These are phyloP conservation scores for Alauda arvensis DNA, from an alignment of 2,797 vertebrate species.

Conservation along the genomic window DNA sequence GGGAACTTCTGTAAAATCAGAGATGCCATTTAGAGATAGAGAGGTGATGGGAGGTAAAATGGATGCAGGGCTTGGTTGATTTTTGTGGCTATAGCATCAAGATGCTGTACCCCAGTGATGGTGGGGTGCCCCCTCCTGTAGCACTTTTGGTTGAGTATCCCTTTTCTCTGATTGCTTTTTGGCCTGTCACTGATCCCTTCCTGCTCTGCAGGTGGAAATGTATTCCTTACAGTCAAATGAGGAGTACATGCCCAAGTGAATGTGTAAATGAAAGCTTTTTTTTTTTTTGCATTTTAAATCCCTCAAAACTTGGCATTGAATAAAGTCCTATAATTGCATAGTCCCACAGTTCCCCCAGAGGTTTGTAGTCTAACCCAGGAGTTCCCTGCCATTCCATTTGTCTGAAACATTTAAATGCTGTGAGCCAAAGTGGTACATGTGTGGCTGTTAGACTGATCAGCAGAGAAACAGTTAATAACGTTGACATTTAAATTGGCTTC, in stretches of 20 bases:
- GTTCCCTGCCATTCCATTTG: neutral
- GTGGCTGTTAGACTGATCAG: neutral
- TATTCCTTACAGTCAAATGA: neutral
- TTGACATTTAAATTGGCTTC: conserved; percentile 54
- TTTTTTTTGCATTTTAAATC: neutral
- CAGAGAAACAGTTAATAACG: conserved; percentile 37
- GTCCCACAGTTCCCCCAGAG: neutral
- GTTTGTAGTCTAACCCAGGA: neutral
- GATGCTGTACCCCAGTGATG: neutral
- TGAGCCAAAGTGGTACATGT: neutral
- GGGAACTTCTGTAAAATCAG: neutral
- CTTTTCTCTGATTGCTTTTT: neutral
- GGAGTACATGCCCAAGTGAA: neutral
- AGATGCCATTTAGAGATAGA: neutral
- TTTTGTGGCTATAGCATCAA: neutral
- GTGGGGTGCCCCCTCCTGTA: neutral
- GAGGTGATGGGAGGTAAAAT: neutral
- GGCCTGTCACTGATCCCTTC: neutral
- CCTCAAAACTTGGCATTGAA: neutral
- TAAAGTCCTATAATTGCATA: neutral
- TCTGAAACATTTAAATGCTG: neutral
- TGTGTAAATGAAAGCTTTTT: neutral
- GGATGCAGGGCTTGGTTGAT: neutral
- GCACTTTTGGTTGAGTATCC: neutral
- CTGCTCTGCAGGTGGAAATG: neutral